phyloP scores from a whole-genome alignment of 2,888 invertebrate genomes.

The Drosophila cognata region DNA sequence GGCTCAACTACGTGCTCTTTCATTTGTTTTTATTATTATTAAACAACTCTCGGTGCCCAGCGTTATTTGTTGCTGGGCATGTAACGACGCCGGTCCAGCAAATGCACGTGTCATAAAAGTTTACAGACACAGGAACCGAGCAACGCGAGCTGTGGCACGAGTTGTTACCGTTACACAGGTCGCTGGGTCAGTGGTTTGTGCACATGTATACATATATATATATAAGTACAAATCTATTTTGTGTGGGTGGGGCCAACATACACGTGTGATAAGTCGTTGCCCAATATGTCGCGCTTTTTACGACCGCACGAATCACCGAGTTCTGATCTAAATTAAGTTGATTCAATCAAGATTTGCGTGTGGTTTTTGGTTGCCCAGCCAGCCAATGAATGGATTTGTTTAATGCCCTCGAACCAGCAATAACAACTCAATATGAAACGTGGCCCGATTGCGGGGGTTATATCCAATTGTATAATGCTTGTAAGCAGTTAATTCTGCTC shows the following conservation, averaged over 20 bases:
- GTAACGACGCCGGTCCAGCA: conserved; percentile 44
- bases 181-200: conserved; percentile 55
- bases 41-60: conserved; percentile 70
- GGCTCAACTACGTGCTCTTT: conserved; percentile 76
- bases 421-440: conserved; percentile 74
- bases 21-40: conserved; percentile 81
- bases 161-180: conserved; percentile 60
- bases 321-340: conserved; percentile 78
- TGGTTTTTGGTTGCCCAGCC: conserved; percentile 24
- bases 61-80: conserved; percentile 65
- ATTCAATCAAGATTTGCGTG: conserved; percentile 79
- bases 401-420: conserved; percentile 60
- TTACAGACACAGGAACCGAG: conserved; percentile 65
- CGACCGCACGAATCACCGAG: conserved; percentile 76
- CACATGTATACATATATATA: conserved; percentile 1
- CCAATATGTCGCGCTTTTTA: conserved; percentile 80
- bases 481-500: conserved; percentile 60
- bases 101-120: conserved; percentile 77
- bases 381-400: conserved; percentile 71
- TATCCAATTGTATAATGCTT: conserved; percentile 52
- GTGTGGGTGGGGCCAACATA: conserved; percentile 27
- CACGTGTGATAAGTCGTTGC: conserved; percentile 76
- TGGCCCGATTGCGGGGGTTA: conserved; percentile 67
- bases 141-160: conserved; percentile 46
- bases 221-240: neutral